phyloP scores from a whole-genome alignment of 2,797 vertebrate genomes.

The Hypotaenidia okinawae region DNA sequence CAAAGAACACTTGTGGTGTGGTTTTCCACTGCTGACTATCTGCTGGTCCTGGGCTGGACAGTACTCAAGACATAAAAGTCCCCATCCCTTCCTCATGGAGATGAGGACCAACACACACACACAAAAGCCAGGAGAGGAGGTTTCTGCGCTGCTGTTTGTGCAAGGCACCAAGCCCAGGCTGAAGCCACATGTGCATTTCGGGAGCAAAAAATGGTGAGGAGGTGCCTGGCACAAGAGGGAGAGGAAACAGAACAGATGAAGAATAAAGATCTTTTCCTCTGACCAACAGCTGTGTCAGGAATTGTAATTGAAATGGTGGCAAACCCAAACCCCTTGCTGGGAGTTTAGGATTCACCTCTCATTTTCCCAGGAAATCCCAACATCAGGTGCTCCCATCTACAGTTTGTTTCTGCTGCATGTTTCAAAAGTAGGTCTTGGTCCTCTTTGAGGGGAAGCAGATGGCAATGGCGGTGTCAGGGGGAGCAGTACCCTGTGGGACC shows the following conservation, averaged over 20 bases:
- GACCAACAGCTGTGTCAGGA: background rate
- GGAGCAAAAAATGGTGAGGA: background rate
- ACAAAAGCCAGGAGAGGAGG: background rate
- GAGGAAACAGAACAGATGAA: background rate
- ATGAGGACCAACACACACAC: background rate
- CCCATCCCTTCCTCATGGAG: background rate
- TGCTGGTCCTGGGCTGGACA: background rate
- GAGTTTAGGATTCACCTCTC: accelerated
- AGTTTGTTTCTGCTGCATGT: accelerated
- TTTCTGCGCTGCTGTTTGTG: background rate
- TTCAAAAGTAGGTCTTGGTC: background rate
- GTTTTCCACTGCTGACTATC: constrained; percentile 21
- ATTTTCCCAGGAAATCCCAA: background rate
- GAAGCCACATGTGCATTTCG: background rate
- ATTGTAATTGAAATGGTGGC: background rate
- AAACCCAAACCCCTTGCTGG: background rate
- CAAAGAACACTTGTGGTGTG: background rate
- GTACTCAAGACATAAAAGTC: background rate
- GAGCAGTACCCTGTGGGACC: background rate
- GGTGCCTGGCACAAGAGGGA: background rate
- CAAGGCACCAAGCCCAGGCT: background rate
- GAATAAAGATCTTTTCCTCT: background rate
- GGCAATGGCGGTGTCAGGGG: accelerated
- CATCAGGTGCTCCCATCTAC: background rate
- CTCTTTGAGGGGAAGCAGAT: background rate